A percentile compares a stretch with the other conserved stretches of the same genome.
Conservation (phyloP, 92 coral and sea anemone species). For the Desmophyllum pertusum region DNA sequence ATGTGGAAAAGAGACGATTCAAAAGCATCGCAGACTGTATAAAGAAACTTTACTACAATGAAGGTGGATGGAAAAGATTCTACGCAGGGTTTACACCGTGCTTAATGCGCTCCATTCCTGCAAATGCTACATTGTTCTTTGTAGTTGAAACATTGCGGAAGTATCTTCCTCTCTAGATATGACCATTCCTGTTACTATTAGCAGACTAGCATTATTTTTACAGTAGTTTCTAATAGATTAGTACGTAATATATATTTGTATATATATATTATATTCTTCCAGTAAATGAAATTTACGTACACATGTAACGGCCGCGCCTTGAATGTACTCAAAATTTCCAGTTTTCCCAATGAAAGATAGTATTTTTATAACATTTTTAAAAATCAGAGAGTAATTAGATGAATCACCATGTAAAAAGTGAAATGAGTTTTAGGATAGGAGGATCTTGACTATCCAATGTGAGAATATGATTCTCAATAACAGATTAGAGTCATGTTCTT, state of each 20-base stretch:
- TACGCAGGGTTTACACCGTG: constrained; percentile 87
- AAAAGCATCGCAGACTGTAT: constrained; percentile 73
- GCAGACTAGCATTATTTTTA: neutral
- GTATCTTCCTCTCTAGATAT: constrained; percentile 44
- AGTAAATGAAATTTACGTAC: neutral
- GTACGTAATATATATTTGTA: neutral
- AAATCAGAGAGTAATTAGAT: neutral
- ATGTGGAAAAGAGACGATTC: constrained; percentile 66
- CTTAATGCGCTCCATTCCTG: constrained; percentile 82
- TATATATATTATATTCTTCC: too few species aligned
- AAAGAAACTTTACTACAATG: constrained; percentile 60
- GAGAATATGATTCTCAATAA: too few species aligned
- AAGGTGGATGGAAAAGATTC: constrained; percentile 83
- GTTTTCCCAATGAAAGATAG: neutral
- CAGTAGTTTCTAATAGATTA: neutral
- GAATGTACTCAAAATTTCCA: neutral
- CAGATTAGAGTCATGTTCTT: too few species aligned
- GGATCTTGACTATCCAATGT: too few species aligned
- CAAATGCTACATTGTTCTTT: constrained; percentile 81
- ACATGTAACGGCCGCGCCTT: neutral
- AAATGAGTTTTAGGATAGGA: neutral
- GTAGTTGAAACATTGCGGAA: constrained; percentile 85
- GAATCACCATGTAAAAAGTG: neutral
- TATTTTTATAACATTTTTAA: neutral
- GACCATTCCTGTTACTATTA: neutral